These are phyloP conservation scores for Dynastes tityus DNA, from an alignment of 2,888 invertebrate genomes.

Conservation along the genomic window DNA sequence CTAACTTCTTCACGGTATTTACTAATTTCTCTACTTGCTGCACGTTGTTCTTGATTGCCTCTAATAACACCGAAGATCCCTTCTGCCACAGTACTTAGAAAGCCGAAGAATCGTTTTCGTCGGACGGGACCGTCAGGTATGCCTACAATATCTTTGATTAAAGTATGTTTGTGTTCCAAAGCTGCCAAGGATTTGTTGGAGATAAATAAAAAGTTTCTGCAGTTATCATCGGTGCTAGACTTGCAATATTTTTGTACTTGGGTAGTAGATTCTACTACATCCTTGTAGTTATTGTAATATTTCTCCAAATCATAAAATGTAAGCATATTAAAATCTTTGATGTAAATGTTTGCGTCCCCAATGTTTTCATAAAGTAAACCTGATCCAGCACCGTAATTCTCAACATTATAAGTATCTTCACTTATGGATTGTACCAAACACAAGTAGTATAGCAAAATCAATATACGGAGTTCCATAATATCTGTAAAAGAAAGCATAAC, in stretches of 20 bases:
- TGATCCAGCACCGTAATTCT: conserved; percentile 1
- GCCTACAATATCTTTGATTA: conserved; percentile 23
- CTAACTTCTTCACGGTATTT: conserved; percentile 16
- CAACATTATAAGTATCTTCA: background rate
- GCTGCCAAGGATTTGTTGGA: background rate
- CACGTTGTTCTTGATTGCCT: background rate
- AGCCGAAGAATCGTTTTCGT: background rate
- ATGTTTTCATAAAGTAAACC: conserved; percentile 29
- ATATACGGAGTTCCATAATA: background rate
- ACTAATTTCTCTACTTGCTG: background rate
- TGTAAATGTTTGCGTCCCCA: conserved; percentile 19
- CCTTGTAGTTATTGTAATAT: background rate
- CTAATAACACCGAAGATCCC: background rate
- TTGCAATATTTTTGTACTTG: background rate
- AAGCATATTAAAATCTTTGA: conserved; percentile 30
- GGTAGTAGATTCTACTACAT: background rate
- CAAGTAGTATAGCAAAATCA: background rate
- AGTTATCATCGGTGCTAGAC: background rate
- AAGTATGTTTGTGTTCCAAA: conserved; percentile 7
- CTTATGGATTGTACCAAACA: background rate
- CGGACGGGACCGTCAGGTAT: background rate
- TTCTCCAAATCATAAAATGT: conserved; percentile 25
- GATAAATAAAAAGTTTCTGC: background rate
- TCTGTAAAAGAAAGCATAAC: too few relatives aligned
- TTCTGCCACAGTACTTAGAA: background rate